Conservation (phyloP, 2,113 vertebrate genomes). For the Pseudonaja textilis region DNA sequence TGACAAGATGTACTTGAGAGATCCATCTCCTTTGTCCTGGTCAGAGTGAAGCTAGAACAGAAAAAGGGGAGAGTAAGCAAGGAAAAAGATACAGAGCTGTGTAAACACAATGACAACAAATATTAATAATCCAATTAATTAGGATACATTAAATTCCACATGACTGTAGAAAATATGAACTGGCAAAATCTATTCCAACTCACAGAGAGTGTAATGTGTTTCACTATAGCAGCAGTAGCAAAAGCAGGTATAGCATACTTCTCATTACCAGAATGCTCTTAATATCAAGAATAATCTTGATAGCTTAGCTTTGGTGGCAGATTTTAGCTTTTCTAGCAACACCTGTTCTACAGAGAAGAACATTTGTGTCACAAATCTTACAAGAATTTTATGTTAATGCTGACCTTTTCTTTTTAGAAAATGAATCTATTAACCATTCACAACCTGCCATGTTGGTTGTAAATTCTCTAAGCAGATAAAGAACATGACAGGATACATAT, state of each 20-base stretch:
- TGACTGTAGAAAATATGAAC: background rate
- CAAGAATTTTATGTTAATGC: constrained; percentile 76
- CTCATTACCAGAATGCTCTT: constrained; percentile 37
- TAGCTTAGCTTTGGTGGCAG: constrained; percentile 45
- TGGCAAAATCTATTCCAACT: constrained; percentile 25
- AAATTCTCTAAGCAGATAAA: constrained; percentile 69
- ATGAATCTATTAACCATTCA: constrained; percentile 73
- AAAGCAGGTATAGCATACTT: background rate
- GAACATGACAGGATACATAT: constrained; percentile 60
- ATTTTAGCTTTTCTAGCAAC: constrained; percentile 59
- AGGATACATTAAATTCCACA: background rate
- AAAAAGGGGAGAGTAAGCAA: background rate
- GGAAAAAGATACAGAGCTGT: background rate
- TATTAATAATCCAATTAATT: background rate
- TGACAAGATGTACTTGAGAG: constrained; percentile 81
- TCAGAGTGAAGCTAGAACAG: constrained; percentile 77
- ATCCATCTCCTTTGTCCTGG: constrained; percentile 81
- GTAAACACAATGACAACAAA: background rate
- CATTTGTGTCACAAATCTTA: constrained; percentile 66
- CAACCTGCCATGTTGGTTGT: constrained; percentile 68
- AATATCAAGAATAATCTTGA: constrained; percentile 39
- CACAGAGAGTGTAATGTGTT: background rate
- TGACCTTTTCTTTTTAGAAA: constrained; percentile 73
- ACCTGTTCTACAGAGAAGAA: constrained; percentile 70
- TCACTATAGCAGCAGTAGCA: constrained; percentile 7